These are phyloP conservation scores for Sylvia borin DNA, from an alignment of 2,797 vertebrate genomes.

Conservation along the genomic window DNA sequence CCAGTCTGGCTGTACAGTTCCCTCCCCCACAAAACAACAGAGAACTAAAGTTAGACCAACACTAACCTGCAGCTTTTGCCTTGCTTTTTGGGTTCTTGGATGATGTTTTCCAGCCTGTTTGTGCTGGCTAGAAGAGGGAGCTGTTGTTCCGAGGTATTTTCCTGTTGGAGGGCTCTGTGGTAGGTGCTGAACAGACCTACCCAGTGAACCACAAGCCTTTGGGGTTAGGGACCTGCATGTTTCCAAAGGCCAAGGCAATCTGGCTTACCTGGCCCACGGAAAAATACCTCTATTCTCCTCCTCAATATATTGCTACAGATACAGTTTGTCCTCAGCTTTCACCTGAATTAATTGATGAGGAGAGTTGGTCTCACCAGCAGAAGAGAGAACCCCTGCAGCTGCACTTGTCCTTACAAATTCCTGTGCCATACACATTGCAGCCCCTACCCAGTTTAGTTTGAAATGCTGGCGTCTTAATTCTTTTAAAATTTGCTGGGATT, in stretches of 20 bases:
- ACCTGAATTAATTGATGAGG: too few relatives aligned
- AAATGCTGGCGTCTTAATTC: neutral
- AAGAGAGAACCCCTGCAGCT: neutral
- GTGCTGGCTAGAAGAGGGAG: neutral
- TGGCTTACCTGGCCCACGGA: neutral
- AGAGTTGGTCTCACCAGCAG: neutral
- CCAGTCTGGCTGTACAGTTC: neutral
- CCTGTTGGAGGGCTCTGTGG: neutral
- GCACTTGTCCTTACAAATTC: neutral
- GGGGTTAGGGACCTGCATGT: fast-evolving
- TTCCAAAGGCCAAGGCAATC: neutral
- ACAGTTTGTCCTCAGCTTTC: neutral
- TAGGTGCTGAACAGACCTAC: neutral
- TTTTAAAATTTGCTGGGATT: neutral
- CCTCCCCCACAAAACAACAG: neutral
- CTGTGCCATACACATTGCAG: neutral
- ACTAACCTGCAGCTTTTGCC: neutral
- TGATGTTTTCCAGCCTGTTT: neutral
- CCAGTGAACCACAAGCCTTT: neutral
- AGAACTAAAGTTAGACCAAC: neutral
- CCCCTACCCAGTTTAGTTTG: neutral
- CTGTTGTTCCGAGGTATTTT: neutral
- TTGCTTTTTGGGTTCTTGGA: neutral
- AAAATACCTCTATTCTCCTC: neutral
- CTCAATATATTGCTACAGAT: neutral